phyloP scores from a whole-genome alignment of 2,113 vertebrate genomes.

The Pollimyrus isidori region DNA sequence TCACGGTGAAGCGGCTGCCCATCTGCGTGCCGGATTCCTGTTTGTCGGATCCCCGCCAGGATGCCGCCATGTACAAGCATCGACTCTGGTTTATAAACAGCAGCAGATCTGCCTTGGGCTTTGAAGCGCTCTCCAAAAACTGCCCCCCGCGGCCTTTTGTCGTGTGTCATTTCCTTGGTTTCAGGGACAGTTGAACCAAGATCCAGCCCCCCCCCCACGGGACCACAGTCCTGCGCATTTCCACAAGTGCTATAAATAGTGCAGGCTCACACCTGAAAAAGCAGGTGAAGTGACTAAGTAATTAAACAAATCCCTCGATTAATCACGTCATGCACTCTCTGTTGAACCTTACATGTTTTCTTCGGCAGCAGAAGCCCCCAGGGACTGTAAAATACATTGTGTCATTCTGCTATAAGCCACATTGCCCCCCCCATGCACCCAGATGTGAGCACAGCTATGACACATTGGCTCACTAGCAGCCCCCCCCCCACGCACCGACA shows the following conservation, averaged over 20 bases:
- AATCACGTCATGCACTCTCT: not conserved
- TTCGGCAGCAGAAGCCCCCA: not conserved
- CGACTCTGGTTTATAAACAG: not conserved
- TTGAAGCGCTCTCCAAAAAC: not conserved
- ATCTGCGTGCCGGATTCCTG: constrained; percentile 35
- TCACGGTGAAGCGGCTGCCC: constrained; percentile 27
- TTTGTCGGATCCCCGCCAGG: constrained; percentile 32
- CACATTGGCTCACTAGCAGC: constrained; percentile 7
- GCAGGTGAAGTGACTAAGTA: not conserved
- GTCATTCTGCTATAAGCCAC: not conserved
- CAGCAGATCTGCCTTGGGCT: not conserved
- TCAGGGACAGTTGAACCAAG: not conserved
- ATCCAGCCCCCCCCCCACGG: not conserved
- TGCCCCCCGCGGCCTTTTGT: not conserved
- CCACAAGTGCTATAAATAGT: not conserved
- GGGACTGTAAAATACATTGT: not conserved
- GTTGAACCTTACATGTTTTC: not conserved
- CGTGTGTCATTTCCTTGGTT: not conserved
- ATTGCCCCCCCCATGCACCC: not conserved
- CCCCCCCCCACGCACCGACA: not conserved
- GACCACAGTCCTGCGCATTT: not conserved
- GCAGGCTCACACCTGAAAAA: not conserved
- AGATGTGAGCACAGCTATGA: not conserved
- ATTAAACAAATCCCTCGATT: not conserved
- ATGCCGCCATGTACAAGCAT: not conserved